A percentile compares a stretch with the other conserved stretches of the same genome.
Evolutionary conservation across 2,888 invertebrate species (phyloP).

Genomic region (Macrosoma leucophasiata): DNA sequence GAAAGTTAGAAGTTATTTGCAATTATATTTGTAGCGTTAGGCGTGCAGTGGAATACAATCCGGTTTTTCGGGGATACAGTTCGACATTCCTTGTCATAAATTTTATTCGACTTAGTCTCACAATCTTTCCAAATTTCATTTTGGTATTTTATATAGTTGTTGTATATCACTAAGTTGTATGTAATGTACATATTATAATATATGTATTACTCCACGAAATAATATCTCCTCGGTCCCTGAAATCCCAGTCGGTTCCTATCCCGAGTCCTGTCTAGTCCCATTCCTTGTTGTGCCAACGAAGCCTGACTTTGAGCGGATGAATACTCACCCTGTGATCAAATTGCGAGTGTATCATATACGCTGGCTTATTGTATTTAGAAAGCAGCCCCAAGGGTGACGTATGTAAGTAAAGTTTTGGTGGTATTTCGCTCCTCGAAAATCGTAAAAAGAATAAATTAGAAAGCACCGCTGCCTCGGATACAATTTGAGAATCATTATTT

Average conservation of each 20-base stretch:
- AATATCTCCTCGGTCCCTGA: conserved; percentile 43
- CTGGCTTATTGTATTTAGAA: no score
- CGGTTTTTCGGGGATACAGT: conserved; percentile 55
- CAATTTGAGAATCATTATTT: conserved; percentile 45
- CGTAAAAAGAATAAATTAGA: conserved; percentile 22
- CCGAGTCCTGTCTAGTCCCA: conserved; percentile 68
- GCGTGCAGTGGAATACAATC: conserved; percentile 43
- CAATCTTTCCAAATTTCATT: conserved; percentile 24
- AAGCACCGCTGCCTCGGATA: conserved; percentile 37
- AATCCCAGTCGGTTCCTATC: conserved; percentile 52
- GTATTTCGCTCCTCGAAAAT: conserved; percentile 9
- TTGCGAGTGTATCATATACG: no score
- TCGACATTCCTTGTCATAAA: conserved; percentile 66
- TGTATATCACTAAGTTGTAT: conserved; percentile 32
- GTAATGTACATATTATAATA: conserved; percentile 35
- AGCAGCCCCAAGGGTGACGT: conserved; percentile 7
- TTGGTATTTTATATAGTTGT: conserved; percentile 19
- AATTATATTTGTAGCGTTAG: conserved; percentile 50
- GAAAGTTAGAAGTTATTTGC: conserved; percentile 52
- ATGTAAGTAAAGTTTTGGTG: background rate
- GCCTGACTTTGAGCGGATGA: conserved; percentile 47
- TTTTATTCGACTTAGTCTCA: conserved; percentile 44
- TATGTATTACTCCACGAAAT: conserved; percentile 31
- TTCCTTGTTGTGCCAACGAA: conserved; percentile 39
- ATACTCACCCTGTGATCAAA: conserved; percentile 28